Evolutionary conservation across 2,113 vertebrate species (phyloP).

Genomic region (Dipodomys ordii): DNA sequence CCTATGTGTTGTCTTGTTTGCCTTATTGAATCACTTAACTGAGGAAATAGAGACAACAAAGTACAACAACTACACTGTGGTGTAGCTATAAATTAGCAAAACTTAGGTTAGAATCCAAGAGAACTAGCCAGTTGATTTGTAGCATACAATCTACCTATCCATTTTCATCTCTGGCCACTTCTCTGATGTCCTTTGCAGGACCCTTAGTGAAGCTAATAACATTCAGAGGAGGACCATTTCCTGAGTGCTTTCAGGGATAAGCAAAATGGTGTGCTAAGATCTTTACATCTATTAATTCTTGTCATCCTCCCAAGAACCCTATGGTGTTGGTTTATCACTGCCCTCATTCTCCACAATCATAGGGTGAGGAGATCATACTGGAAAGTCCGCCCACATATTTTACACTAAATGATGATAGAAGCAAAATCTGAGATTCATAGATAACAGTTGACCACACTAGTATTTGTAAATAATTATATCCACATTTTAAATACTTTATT

Average conservation of each 20-base stretch:
- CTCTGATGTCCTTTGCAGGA: neutral
- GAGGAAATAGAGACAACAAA: neutral
- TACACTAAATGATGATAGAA: neutral
- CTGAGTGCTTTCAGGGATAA: neutral
- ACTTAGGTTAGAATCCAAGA: neutral
- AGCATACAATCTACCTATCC: neutral
- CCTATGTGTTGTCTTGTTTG: neutral
- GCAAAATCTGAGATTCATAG: neutral
- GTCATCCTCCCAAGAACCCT: neutral
- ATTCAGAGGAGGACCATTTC: neutral
- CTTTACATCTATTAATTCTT: neutral
- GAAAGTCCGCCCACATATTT: conserved; percentile 13
- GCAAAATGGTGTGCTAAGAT: neutral
- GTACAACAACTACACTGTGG: neutral
- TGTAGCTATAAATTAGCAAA: neutral
- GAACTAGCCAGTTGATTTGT: neutral
- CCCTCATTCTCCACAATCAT: neutral
- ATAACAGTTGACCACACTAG: neutral
- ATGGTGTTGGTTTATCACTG: neutral
- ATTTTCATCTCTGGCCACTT: neutral
- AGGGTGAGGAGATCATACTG: neutral
- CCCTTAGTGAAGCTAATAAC: neutral
- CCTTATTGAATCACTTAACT: neutral
- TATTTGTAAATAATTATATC: conserved; percentile 7
- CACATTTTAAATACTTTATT: conserved; percentile 25